Evolutionary conservation across 2,113 vertebrate genomes (phyloP), one percentile per base, ranked within the genome.

Genomic region (Solenodon paradoxus): DNA sequence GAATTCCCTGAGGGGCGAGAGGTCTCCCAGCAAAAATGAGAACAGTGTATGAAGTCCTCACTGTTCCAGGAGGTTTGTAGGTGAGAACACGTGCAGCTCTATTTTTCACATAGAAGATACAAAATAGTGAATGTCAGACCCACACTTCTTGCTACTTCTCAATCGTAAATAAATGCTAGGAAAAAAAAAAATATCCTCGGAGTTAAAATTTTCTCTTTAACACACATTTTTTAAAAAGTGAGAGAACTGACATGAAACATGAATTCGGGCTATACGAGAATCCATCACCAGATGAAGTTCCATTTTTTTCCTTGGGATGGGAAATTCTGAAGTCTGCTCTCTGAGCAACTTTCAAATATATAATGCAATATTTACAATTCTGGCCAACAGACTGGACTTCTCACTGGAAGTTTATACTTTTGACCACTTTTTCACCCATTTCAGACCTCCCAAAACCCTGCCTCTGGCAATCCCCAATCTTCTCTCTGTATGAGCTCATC

Each of bases 1-100:
- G 78, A 93, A 92, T 96, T 72, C 92, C 92, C 59, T 77, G 24
- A 26, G 81, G 93, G 94, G 92, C 92, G 83, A 92, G 82, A 38
- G 2, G 75, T 47, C 89, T 79, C 57, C 85, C 42, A 16, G 45
- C 20, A 45, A 86, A 96, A 63, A 85, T 40, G 40, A 93, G 59
- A 63, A 51, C 80, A 24, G 59, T 42, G 55, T 51, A 11, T 7
- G 7, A 53, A 16, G 28, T 64, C 45, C 92, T 87, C 82, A 94
- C 82, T 72, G 87, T 42, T 64, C 28, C 55, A 0, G 12, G 69
- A 72, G 28, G 80, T 53, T 49, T 63, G 9, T 2, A 80, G 68
- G 66, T 55, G 32, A 17, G 11, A 57, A 15, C 10, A 16, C 4
- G 5, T 24, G 12, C 17, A 10, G n/a, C 28, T 12, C 4, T 7